Percentiles rank a stretch among this genome's conserved stretches.
phyloP scores from a whole-genome alignment of 2,797 vertebrate genomes.

The Manis pentadactyla region DNA sequence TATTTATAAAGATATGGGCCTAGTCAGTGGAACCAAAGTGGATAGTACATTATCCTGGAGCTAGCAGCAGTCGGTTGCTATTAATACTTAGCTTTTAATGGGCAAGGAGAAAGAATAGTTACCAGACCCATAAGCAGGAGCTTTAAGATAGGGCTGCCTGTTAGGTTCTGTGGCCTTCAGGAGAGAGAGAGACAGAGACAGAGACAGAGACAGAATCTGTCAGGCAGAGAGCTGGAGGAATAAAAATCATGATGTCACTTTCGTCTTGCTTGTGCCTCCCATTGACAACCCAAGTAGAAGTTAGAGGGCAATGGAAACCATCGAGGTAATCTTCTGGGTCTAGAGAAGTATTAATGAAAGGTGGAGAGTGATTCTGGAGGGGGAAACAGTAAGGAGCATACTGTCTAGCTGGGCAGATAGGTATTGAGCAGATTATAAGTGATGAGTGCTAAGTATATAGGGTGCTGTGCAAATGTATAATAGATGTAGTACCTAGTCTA shows the following conservation, averaged over 20 bases:
- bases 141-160: not conserved
- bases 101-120: not conserved
- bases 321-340: not conserved
- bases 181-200: not conserved
- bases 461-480: not conserved
- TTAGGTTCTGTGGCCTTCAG: not conserved
- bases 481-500: not conserved
- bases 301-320: not conserved
- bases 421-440: not conserved
- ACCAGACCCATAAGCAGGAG: not conserved
- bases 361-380: not conserved
- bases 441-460: not conserved
- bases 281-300: not conserved
- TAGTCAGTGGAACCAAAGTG: not conserved
- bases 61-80: not conserved
- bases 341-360: not conserved
- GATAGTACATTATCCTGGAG: not conserved
- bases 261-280: not conserved
- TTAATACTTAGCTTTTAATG: not conserved
- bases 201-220: not conserved
- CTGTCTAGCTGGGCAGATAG: not conserved
- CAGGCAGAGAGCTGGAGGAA: not conserved
- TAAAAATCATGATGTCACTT: slow-evolving; percentile 25
- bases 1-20: not conserved
- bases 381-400: not conserved